These are phyloP conservation scores for Tenodera sinensis DNA, from an alignment of 2,888 invertebrate species.

Conservation along the genomic window DNA sequence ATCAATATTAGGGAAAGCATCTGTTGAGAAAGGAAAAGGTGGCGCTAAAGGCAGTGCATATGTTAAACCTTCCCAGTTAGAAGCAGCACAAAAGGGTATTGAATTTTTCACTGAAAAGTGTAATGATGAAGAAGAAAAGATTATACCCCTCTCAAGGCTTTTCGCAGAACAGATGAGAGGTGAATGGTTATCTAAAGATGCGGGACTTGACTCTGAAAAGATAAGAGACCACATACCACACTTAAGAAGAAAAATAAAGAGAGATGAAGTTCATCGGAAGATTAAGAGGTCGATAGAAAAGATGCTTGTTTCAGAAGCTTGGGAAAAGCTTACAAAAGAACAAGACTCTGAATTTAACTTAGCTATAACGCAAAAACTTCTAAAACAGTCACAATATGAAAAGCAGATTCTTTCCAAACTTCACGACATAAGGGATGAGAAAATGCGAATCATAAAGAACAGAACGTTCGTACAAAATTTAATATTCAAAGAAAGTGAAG, in stretches of 20 bases:
- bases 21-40: not conserved
- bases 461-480: slow-evolving; percentile 51
- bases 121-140: not conserved
- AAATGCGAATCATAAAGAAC: slow-evolving; percentile 53
- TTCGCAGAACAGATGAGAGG: not conserved
- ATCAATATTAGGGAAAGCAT: not conserved
- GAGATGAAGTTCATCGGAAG: slow-evolving; percentile 46
- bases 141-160: not conserved
- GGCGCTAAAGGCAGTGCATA: not conserved
- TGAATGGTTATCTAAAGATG: slow-evolving; percentile 17
- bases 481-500: slow-evolving; percentile 49
- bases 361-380: slow-evolving; percentile 53
- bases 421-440: slow-evolving; percentile 58
- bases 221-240: slow-evolving; percentile 50
- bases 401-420: slow-evolving; percentile 62
- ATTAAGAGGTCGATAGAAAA: slow-evolving; percentile 52
- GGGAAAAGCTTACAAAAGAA: slow-evolving; percentile 52
- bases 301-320: slow-evolving; percentile 49
- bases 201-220: slow-evolving; percentile 30
- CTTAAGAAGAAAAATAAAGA: slow-evolving; percentile 48
- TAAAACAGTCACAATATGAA: slow-evolving; percentile 61
- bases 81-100: not conserved
- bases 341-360: slow-evolving; percentile 53
- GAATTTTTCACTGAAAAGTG: not conserved
- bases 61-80: too few species aligned